Conservation (phyloP, 2,113 vertebrate genomes). For the Merops nubicus region DNA sequence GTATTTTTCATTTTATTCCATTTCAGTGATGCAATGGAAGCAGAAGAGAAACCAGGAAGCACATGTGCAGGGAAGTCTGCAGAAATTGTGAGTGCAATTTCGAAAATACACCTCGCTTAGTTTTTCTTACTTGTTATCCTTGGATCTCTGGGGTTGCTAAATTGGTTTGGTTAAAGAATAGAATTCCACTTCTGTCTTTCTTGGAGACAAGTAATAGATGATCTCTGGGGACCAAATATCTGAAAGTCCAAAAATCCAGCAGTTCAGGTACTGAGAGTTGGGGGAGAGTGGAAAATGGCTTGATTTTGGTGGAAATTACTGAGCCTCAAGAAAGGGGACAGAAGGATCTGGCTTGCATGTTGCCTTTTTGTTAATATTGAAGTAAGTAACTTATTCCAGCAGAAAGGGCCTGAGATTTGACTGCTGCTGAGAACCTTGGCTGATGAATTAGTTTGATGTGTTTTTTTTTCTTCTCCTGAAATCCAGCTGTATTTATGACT, state of each 20-base stretch:
- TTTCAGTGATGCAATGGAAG: slow-evolving; percentile 95
- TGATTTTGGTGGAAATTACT: not conserved
- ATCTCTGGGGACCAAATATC: not conserved
- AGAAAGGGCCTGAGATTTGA: not conserved
- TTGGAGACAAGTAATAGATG: not conserved
- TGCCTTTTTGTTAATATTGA: not conserved
- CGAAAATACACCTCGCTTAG: not conserved
- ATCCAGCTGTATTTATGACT: not conserved
- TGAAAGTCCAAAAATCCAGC: not conserved
- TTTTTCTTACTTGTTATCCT: not conserved
- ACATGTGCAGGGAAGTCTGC: slow-evolving; percentile 81
- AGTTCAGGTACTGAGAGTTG: not conserved
- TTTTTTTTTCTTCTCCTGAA: not conserved
- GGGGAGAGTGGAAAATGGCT: not conserved
- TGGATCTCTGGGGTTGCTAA: not conserved
- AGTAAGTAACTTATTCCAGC: not conserved
- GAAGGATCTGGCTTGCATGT: not conserved
- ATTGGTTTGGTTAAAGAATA: not conserved
- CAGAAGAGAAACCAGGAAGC: slow-evolving; percentile 89
- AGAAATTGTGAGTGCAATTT: slow-evolving; percentile 80
- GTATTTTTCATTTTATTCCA: not conserved
- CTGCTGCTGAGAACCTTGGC: not conserved
- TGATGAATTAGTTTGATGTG: not conserved
- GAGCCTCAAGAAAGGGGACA: not conserved
- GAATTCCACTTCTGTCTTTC: not conserved